Base-by-base conservation (phyloP, 1,140 invertebrate species). In the Paraescarpia echinospica region DNA sequence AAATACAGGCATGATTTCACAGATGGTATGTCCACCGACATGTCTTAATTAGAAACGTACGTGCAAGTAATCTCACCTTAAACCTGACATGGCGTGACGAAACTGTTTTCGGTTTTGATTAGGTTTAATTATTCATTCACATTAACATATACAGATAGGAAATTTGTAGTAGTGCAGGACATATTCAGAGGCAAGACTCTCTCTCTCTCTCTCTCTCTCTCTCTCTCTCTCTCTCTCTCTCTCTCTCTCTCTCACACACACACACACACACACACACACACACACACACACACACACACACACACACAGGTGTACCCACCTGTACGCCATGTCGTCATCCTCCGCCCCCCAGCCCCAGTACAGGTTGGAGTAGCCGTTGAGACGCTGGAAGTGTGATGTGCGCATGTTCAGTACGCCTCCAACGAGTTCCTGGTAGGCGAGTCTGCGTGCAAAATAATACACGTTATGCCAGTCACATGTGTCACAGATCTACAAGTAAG, bases 281-380 rank as follows among this genome's bases (percentile, higher is more conserved):
- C 89, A 22, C 89, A 33, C n/a, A 22, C 89, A 33, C 89, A 0
- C 89, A 33, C 89, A 22, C n/a, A 90, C 41, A 41, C 12, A 31
- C n/a, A 90, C 18, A 22, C 14, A 4, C 89, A 33, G 4, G 14
- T 34, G 33, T 34, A 35, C 34, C 48, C 93, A 95, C 95, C 95
- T 95, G 92, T 95, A 94, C 22, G 95, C 95, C 95, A 99, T 97
- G 95, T 99, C 98, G 96, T 99, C 98, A 91, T 96, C 95, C 91
- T 95, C 95, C 18, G 94, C 95, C 12, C 96, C 98, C 98, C 97
- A 98, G 0, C 98, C 98, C 96, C 97, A 98, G 96, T 98, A 99
- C 91, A 97, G 95, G 96, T 99, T 99, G 31, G 98, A 98, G 97
- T 99, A 99, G 12, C 98, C 99, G 96, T 99, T 99, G 6, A 98